Evolutionary conservation across 2,888 invertebrate species (phyloP).

Genomic region (Caenorhabditis becei): DNA sequence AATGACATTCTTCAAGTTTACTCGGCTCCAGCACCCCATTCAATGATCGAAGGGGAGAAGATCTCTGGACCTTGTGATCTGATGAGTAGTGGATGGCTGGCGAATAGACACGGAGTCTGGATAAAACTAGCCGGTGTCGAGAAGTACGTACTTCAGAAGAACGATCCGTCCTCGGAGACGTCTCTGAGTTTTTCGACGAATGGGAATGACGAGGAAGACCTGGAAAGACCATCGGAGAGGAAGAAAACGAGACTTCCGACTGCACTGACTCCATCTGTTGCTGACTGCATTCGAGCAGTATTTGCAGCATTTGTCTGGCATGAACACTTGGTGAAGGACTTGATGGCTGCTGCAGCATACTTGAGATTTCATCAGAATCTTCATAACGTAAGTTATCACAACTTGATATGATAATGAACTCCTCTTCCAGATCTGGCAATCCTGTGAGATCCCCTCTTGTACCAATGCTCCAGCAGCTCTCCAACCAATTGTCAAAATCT

Average conservation of each 20-base stretch:
- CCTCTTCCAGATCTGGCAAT: conserved; percentile 64
- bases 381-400: conserved; percentile 62
- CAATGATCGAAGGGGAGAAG: conserved; percentile 61
- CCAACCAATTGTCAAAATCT: conserved; percentile 82
- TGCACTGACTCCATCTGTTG: conserved; percentile 74
- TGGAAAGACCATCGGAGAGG: conserved; percentile 24
- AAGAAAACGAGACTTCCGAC: conserved; percentile 48
- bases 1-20: conserved; percentile 70
- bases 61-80: conserved; percentile 64
- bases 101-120: conserved; percentile 75
- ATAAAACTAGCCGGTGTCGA: conserved; percentile 67
- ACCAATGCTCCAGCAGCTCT: conserved; percentile 69
- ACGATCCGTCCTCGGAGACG: conserved; percentile 34
- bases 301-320: conserved; percentile 98
- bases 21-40: conserved; percentile 62
- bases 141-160: conserved; percentile 70
- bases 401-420: not conserved
- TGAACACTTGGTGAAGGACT: conserved; percentile 96
- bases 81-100: conserved; percentile 74
- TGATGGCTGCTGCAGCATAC: conserved; percentile 97
- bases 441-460: conserved; percentile 48
- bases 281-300: conserved; percentile 86
- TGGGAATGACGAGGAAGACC: conserved; percentile 72
- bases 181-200: conserved; percentile 69
- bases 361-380: conserved; percentile 87